Percentiles rank a stretch among this genome's conserved stretches.
phyloP scores from a whole-genome alignment of 1,140 invertebrate species.

The Nebria ingens region DNA sequence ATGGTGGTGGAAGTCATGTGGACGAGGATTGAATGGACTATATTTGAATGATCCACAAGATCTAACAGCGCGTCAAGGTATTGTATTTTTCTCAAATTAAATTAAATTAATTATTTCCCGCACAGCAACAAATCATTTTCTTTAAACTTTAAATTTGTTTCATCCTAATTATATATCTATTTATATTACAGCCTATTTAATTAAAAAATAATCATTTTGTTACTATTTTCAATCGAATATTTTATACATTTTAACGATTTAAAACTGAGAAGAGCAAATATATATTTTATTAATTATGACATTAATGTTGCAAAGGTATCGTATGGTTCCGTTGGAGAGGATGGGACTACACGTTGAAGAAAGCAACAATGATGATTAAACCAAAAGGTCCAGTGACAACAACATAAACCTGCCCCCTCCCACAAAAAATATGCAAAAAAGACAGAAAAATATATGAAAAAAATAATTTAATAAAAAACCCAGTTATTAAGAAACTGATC shows the following conservation, averaged over 20 bases:
- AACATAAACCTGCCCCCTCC: conserved; percentile 38
- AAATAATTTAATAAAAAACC: conserved; percentile 12
- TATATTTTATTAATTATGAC: background rate
- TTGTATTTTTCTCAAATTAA: too few species aligned
- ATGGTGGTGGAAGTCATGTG: conserved; percentile 92
- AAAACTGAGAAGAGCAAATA: too few species aligned
- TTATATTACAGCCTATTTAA: background rate
- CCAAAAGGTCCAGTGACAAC: conserved; percentile 53
- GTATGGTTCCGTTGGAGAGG: conserved; percentile 91
- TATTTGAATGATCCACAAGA: conserved; percentile 82
- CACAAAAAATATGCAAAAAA: conserved; percentile 13
- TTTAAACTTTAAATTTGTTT: background rate
- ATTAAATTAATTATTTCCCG: background rate
- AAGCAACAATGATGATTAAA: conserved; percentile 83
- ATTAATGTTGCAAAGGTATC: conserved; percentile 51
- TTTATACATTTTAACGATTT: background rate
- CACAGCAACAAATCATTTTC: background rate
- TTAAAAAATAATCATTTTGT: background rate
- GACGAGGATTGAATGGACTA: conserved; percentile 74
- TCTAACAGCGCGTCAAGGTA: conserved; percentile 78
- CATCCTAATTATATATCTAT: too few species aligned
- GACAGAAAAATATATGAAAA: conserved; percentile 15
- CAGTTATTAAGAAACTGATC: conserved; percentile 6
- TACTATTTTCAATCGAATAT: too few species aligned
- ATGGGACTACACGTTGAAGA: conserved; percentile 86